Percentiles rank a stretch among this genome's conserved stretches.
Evolutionary conservation across 1,140 invertebrate species (phyloP).

Genomic region (Cherax quadricarinatus): DNA sequence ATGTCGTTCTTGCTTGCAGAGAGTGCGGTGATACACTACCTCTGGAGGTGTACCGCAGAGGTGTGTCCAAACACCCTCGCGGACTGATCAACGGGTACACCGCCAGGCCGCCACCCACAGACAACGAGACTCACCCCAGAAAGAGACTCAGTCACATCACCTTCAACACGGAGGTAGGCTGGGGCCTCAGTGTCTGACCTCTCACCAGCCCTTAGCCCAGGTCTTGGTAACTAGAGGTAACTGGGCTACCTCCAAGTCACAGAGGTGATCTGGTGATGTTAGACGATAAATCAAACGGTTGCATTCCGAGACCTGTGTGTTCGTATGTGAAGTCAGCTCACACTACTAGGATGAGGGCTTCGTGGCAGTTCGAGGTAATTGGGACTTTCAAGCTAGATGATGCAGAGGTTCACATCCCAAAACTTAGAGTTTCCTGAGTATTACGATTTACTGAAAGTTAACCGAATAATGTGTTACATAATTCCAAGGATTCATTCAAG

Average conservation of each 20-base stretch:
- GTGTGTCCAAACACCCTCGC: slow-evolving; percentile 74
- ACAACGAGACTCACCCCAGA: slow-evolving; percentile 15
- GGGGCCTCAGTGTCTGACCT: slow-evolving; percentile 42
- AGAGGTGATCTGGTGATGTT: no score
- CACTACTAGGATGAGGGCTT: background rate
- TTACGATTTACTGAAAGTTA: no score
- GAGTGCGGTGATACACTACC: slow-evolving; percentile 83
- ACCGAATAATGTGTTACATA: no score
- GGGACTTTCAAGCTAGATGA: background rate
- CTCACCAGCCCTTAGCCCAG: background rate
- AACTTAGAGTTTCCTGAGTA: no score
- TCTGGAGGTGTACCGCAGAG: slow-evolving; percentile 86
- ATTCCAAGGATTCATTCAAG: no score
- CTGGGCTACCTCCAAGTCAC: no score
- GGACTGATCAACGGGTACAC: slow-evolving; percentile 39
- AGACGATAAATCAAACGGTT: no score
- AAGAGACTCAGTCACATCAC: slow-evolving; percentile 58
- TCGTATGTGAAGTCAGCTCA: no score
- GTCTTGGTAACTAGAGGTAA: background rate
- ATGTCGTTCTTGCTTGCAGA: slow-evolving; percentile 77
- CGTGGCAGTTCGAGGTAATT: background rate
- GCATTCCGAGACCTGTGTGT: no score
- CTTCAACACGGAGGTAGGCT: slow-evolving; percentile 61
- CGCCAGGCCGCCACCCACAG: background rate
- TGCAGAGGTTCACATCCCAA: no score